Conservation (phyloP, 2,113 vertebrate species). For the Poecilia latipinna region DNA sequence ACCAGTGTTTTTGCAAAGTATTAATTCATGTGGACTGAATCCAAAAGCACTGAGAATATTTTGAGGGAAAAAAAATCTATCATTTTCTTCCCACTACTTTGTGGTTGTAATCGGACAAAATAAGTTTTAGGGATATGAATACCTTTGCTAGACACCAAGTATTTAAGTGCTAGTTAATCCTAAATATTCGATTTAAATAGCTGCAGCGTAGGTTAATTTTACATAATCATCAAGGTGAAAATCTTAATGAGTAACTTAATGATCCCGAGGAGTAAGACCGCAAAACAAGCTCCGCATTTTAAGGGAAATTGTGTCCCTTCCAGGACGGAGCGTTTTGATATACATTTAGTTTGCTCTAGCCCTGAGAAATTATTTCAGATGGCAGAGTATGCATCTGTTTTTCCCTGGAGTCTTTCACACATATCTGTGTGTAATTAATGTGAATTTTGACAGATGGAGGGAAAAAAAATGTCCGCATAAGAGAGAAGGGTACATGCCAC, state of each 20-base stretch:
- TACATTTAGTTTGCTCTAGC: slow-evolving; percentile 69
- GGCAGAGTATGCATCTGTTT: slow-evolving; percentile 79
- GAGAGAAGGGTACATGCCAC: slow-evolving; percentile 79
- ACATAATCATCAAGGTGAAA: slow-evolving; percentile 23
- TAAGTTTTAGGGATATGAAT: too few species aligned
- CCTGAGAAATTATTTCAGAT: slow-evolving; percentile 75
- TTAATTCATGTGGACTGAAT: too few species aligned
- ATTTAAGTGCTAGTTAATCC: slow-evolving; percentile 10
- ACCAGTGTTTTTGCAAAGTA: background rate
- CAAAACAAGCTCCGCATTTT: slow-evolving; percentile 21
- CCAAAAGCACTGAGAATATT: too few species aligned
- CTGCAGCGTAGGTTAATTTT: slow-evolving; percentile 26
- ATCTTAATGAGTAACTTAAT: slow-evolving; percentile 18
- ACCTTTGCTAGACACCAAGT: too few species aligned
- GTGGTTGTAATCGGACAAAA: too few species aligned
- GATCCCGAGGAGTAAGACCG: slow-evolving; percentile 25
- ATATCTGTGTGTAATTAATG: slow-evolving; percentile 82
- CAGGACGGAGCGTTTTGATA: slow-evolving; percentile 55
- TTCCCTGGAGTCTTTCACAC: slow-evolving; percentile 78
- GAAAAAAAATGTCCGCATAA: slow-evolving; percentile 77
- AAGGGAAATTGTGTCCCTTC: slow-evolving; percentile 28
- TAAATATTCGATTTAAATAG: slow-evolving; percentile 5
- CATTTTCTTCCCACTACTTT: too few species aligned
- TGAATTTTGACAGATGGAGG: slow-evolving; percentile 81
- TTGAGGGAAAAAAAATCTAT: too few species aligned